Evolutionary conservation across 2,888 invertebrate genomes (phyloP), one percentile per base, ranked within the genome.

Genomic region (Cataglyphis cursor): DNA sequence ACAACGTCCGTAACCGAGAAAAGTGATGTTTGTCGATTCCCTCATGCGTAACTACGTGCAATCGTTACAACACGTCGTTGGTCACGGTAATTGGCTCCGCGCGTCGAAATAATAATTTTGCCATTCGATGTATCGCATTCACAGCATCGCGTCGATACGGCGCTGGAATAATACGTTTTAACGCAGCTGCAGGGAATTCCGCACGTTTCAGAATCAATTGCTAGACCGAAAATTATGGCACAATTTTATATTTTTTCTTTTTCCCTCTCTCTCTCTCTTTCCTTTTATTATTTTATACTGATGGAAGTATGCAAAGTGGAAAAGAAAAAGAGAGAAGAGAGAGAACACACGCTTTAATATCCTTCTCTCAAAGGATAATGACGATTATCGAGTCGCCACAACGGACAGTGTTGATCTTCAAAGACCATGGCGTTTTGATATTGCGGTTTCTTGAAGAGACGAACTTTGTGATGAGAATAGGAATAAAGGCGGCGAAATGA

Each of bases 61-160:
- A 59, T 78, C 78, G 78, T 70, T 68, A 78, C 76, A 66, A 66
- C 78, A 78, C 70, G 68, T 78, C 70, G 59, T 70, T 48, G 68
- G 78, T 21, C 48, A 70, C 70, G 70, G 44, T 80, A 80, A 80
- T 80, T 80, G 78, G 68, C 59, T 80, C 38, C 59, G 70, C 59
- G 44, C 48, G 70, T 21, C 70, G 78, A 80, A 80, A 78, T 78
- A 78, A 70, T 80, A 80, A 80, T 80, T 80, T 80, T 35, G 59
- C 70, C 44, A 59, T 70, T 59, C 78, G 59, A 61, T 35, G n/a
- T 68, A 66, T 80, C 59, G 35, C 78, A 35, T 38, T 76, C 76
- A 31, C 78, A n/a, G 24, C 59, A 35, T 44, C 21, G 18, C 78
- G 68, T 68, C 59, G 44, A 59, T 18, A 21, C 57, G 57, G 18